These are phyloP conservation scores for Hypanus sabinus DNA, from an alignment of 2,113 vertebrate species.

Conservation along the genomic window DNA sequence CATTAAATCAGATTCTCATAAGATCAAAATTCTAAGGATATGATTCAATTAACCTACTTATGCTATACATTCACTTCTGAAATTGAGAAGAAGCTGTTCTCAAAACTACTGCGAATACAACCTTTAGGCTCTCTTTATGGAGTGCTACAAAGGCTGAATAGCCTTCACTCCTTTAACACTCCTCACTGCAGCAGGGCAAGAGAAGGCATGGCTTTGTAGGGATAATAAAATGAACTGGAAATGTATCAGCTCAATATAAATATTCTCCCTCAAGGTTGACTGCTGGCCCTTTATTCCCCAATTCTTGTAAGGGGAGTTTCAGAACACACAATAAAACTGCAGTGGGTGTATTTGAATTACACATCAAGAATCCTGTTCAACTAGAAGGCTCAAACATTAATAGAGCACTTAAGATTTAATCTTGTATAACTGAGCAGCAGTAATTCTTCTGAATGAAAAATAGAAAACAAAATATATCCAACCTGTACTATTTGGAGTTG, in stretches of 20 bases:
- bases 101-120: background rate
- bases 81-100: background rate
- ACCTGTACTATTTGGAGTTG: conserved; percentile 98
- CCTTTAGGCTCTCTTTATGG: background rate
- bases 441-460: background rate
- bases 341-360: background rate
- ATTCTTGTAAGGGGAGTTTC: background rate
- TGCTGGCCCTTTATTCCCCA: background rate
- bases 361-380: background rate
- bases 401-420: background rate
- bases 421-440: background rate
- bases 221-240: background rate
- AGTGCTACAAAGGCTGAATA: background rate
- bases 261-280: background rate
- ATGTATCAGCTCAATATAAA: no score
- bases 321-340: background rate
- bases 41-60: background rate
- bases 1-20: background rate
- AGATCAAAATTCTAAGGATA: background rate
- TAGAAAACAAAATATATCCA: background rate
- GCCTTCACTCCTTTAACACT: background rate
- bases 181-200: background rate
- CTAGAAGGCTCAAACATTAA: background rate
- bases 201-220: background rate
- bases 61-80: background rate